phyloP scores from a whole-genome alignment of 2,888 invertebrate species.

The Syritta pipiens region DNA sequence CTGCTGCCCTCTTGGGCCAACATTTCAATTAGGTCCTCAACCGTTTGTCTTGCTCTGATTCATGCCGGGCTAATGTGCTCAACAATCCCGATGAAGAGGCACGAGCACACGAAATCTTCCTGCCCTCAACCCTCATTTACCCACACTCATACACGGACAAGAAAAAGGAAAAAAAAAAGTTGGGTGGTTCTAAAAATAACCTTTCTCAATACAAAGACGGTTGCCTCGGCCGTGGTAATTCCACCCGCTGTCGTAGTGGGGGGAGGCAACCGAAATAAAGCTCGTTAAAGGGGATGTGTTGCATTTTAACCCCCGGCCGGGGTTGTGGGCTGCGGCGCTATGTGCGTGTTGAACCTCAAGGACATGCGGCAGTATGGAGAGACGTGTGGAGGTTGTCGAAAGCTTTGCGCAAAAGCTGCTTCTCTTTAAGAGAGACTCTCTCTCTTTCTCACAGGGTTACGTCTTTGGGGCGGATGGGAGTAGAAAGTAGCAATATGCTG shows the following conservation, averaged over 20 bases:
- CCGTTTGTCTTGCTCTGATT: constrained; percentile 55
- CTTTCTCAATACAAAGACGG: constrained; percentile 64
- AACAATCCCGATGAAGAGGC: constrained; percentile 29
- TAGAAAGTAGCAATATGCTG: too few relatives aligned
- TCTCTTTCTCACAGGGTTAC: too few relatives aligned
- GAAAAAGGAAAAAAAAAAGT: neutral
- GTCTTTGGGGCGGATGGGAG: too few relatives aligned
- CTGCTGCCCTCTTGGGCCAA: constrained; percentile 17
- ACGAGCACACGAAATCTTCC: constrained; percentile 40
- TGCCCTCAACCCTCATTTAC: neutral
- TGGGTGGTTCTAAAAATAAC: constrained; percentile 63
- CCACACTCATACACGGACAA: neutral
- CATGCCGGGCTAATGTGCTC: constrained; percentile 43
- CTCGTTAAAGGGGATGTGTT: constrained; percentile 55
- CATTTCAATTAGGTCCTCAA: constrained; percentile 39
- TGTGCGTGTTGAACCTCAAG: constrained; percentile 45
- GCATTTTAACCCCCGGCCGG: constrained; percentile 34
- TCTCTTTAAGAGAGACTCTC: too few relatives aligned
- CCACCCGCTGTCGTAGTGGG: neutral
- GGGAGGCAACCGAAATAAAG: constrained; percentile 21
- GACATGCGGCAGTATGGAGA: constrained; percentile 19
- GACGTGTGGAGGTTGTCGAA: neutral
- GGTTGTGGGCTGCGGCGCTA: neutral
- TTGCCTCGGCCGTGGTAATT: constrained; percentile 52
- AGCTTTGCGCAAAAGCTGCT: too few relatives aligned